phyloP scores from a whole-genome alignment of 1,140 invertebrate genomes.

The Orius insidiosus region DNA sequence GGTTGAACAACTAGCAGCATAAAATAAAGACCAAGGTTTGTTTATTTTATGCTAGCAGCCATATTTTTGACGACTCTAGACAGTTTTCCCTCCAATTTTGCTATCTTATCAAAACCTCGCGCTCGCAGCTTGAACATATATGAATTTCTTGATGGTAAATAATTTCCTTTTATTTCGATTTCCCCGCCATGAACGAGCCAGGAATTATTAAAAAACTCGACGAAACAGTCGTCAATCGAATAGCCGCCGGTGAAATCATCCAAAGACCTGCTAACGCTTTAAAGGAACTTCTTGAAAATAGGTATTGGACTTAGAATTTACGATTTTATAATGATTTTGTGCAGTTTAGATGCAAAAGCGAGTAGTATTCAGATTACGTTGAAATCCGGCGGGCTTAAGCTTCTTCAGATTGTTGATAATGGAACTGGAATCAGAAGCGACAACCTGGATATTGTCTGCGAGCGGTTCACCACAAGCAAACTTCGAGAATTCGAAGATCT shows the following conservation, averaged over 20 bases:
- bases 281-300: conserved; percentile 96
- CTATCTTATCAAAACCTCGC: too few species aligned
- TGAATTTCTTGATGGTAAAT: too few species aligned
- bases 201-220: conserved; percentile 60
- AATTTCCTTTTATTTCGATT: too few species aligned
- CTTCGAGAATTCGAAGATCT: conserved; percentile 83
- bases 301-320: conserved; percentile 39
- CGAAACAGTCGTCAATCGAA: conserved; percentile 80
- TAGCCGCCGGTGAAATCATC: conserved; percentile 95
- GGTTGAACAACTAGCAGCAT: too few species aligned
- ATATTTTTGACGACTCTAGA: too few species aligned
- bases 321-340: conserved; percentile 23
- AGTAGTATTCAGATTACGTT: conserved; percentile 78
- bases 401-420: conserved; percentile 84
- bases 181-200: conserved; percentile 10
- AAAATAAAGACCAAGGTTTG: too few species aligned
- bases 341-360: conserved; percentile 81
- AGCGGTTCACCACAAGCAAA: conserved; percentile 96
- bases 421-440: conserved; percentile 78
- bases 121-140: too few species aligned
- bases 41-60: too few species aligned
- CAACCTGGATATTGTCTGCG: conserved; percentile 86
- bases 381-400: conserved; percentile 82
- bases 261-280: conserved; percentile 89
- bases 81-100: too few species aligned